Evolutionary conservation across 1,140 invertebrate genomes (phyloP), one percentile per base, ranked within the genome.

Genomic region (Araneus ventricosus): DNA sequence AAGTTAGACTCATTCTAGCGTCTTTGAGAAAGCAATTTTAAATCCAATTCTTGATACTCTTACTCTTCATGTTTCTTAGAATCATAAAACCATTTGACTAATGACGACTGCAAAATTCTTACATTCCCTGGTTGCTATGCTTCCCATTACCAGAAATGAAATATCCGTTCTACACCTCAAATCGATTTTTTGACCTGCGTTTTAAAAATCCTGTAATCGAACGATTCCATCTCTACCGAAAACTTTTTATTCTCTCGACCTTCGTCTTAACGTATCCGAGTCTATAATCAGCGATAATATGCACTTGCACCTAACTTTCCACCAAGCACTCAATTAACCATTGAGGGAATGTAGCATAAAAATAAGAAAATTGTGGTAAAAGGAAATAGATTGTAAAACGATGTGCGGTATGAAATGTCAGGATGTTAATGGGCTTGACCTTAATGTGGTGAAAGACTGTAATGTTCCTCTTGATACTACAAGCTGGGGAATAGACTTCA

Each of bases 341-440:
- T 45, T 75, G 27, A 57, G 67, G 24, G 20, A 63, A 57, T 52
- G 37, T 10, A 24, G 39, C 4, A 70, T 89, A 34, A 14, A 75
- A 27, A 45, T 41, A n/a, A 86, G 30, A 59, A 86, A 57, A 45
- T 6, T 75, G 52, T 22, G 24, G 61, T 34, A 34, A 88, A 88
- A 39, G 61, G 57, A 88, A 88, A 88, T 45, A 89, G 57, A 88
- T 88, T 67, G 30, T 37, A 89, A 45, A 59, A 41, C 59, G 59
- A 89, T 70, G 88, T 75, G 24, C 39, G 20, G 39, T 88, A 89
- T 89, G 67, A 89, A 89, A 89, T 89, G 67, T 89, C 88, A 89
- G 39, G 88, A 89, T 89, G 88, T 89, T 89, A 89, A 89, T 89
- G 88, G 63, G 86, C 14, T 89, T 89, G 88, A 89, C 88, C 88